These are phyloP conservation scores for Heterodera schachtii DNA, from an alignment of 1,140 invertebrate genomes.

Conservation along the genomic window DNA sequence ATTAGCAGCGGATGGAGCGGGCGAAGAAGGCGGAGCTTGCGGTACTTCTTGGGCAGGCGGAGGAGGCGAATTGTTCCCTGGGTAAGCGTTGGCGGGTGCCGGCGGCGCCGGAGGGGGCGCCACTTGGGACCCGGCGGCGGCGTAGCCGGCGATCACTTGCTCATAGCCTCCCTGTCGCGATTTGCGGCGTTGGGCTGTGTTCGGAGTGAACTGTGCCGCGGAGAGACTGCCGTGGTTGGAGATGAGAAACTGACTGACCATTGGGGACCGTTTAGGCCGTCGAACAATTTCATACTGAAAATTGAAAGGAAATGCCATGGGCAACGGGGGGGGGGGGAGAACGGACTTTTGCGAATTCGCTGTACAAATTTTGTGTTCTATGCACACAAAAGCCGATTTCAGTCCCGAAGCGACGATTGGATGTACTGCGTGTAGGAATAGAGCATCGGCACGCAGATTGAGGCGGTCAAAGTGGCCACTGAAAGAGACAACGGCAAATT, in stretches of 20 bases:
- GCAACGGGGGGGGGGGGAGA: too few relatives aligned
- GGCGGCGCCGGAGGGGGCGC: slow-evolving; percentile 16
- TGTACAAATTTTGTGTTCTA: slow-evolving; percentile 43
- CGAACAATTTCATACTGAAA: slow-evolving; percentile 22
- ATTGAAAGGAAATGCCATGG: background rate
- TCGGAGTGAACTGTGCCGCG: background rate
- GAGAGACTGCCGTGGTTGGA: slow-evolving; percentile 7
- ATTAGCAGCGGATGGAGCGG: background rate
- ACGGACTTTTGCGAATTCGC: slow-evolving; percentile 33
- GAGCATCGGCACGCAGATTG: slow-evolving; percentile 54
- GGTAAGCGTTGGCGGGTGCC: background rate
- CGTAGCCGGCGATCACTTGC: slow-evolving; percentile 17
- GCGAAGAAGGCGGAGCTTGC: background rate
- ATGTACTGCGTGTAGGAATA: slow-evolving; percentile 60
- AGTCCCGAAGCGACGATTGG: slow-evolving; percentile 49
- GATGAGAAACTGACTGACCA: slow-evolving; percentile 22
- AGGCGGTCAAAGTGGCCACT: slow-evolving; percentile 56
- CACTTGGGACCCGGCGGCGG: background rate
- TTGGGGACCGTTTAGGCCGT: slow-evolving; percentile 16
- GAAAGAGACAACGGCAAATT: slow-evolving; percentile 30
- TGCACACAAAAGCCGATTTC: slow-evolving; percentile 58
- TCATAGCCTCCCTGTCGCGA: slow-evolving; percentile 22
- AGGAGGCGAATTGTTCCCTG: background rate
- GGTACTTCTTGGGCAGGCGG: background rate
- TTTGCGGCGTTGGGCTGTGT: slow-evolving; percentile 6